Conservation (phyloP, 2,888 invertebrate species). For the Sycophila texana region DNA sequence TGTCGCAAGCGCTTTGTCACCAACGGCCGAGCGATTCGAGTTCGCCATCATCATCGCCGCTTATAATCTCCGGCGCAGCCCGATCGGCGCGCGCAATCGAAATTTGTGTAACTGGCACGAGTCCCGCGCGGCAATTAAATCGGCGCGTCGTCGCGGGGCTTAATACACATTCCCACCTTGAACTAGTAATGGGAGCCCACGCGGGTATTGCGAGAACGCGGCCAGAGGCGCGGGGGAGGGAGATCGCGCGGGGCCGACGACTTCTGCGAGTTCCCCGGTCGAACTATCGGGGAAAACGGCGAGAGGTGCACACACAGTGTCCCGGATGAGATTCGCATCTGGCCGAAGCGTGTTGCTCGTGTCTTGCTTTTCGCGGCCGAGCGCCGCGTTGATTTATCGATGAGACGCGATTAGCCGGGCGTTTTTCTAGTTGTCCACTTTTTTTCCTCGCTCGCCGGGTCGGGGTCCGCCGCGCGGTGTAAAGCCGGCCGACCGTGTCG, state of each 20-base stretch:
- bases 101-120: constrained; percentile 26
- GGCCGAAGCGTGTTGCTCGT: background rate
- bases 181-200: constrained; percentile 48
- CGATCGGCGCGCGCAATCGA: background rate
- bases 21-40: too few species aligned
- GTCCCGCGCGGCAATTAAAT: constrained; percentile 1
- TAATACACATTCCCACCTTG: constrained; percentile 26
- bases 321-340: constrained; percentile 18
- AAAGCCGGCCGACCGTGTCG: background rate
- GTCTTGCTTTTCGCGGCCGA: background rate
- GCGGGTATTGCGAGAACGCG: constrained; percentile 41
- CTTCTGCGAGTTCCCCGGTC: too few species aligned
- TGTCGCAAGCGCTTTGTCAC: too few species aligned
- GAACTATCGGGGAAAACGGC: background rate
- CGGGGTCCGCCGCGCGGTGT: background rate
- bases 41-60: too few species aligned
- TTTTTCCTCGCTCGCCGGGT: background rate
- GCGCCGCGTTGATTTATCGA: constrained; percentile 47
- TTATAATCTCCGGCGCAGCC: too few species aligned
- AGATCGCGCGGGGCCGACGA: too few species aligned
- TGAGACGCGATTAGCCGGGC: constrained; percentile 40
- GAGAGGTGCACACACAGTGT: background rate
- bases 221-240: constrained; percentile 32
- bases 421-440: background rate
- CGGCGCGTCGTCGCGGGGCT: background rate